Evolutionary conservation across 2,888 invertebrate genomes (phyloP).

Genomic region (Morpho achilles): DNA sequence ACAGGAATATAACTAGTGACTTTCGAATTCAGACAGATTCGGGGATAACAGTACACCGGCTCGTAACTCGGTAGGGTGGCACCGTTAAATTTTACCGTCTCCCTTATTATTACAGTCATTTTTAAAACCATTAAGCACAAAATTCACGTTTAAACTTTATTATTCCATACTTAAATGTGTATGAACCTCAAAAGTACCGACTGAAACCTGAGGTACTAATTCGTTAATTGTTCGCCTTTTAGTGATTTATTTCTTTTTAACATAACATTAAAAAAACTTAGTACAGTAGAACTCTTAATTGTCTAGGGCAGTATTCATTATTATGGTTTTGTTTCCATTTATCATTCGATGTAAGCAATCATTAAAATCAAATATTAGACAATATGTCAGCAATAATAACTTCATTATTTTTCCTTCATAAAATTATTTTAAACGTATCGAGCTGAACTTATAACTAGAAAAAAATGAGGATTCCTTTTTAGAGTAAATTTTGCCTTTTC

Average conservation of each 20-base stretch:
- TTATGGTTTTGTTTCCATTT: conserved; percentile 29
- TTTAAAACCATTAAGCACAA: conserved; percentile 27
- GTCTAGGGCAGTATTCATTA: conserved; percentile 25
- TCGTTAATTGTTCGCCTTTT: conserved; percentile 20
- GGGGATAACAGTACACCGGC: conserved; percentile 14
- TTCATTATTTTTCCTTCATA: conserved; percentile 62
- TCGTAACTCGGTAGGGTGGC: conserved; percentile 15
- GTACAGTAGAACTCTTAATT: conserved; percentile 22
- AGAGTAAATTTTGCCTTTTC: too few relatives aligned
- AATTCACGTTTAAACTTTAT: conserved; percentile 19
- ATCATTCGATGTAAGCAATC: conserved; percentile 25
- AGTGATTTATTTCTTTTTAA: conserved; percentile 27
- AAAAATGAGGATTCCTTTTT: too few relatives aligned
- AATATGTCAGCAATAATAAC: conserved; percentile 31
- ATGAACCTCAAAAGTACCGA: conserved; percentile 12
- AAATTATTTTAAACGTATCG: not conserved
- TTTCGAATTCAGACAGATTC: conserved; percentile 15
- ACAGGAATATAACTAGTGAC: conserved; percentile 51
- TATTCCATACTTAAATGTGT: conserved; percentile 15
- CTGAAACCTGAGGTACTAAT: conserved; percentile 22
- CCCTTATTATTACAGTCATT: conserved; percentile 7
- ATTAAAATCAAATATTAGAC: conserved; percentile 29
- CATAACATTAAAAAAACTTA: conserved; percentile 16
- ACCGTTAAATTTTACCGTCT: conserved; percentile 4
- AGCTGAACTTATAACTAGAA: not conserved